A percentile compares a stretch with the other conserved stretches of the same genome.
phyloP scores from a whole-genome alignment of 2,888 invertebrate species.

The Scotopteryx bipunctaria region DNA sequence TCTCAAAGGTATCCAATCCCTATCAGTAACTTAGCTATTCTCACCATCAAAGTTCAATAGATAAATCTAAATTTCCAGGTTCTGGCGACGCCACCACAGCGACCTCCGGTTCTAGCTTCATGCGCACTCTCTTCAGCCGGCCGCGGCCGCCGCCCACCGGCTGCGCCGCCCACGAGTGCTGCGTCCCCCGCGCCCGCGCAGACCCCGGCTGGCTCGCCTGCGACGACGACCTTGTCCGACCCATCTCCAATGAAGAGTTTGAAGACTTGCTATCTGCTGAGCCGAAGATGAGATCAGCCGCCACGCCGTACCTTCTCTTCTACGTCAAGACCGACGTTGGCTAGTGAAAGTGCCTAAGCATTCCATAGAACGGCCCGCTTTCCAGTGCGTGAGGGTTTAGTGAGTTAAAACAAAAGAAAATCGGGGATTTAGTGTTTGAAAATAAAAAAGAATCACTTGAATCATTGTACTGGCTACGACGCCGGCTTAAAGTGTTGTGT shows the following conservation, averaged over 20 bases:
- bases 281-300: constrained; percentile 88
- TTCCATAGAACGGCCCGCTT: too few relatives aligned
- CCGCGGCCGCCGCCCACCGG: constrained; percentile 54
- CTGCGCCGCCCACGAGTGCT: constrained; percentile 82
- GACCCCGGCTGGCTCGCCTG: constrained; percentile 91
- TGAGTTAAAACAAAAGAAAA: too few relatives aligned
- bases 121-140: constrained; percentile 70
- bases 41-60: background rate
- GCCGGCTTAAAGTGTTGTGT: constrained; percentile 84
- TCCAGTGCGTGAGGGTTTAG: too few relatives aligned
- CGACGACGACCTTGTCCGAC: constrained; percentile 93
- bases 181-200: constrained; percentile 72
- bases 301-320: constrained; percentile 94
- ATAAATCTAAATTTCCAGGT: constrained; percentile 1
- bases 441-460: too few relatives aligned
- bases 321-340: constrained; percentile 86
- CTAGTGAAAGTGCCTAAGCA: constrained; percentile 46
- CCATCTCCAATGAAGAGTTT: constrained; percentile 90
- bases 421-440: too few relatives aligned
- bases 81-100: constrained; percentile 37
- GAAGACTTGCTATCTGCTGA: constrained; percentile 89
- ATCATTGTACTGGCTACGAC: constrained; percentile 74
- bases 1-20: too few relatives aligned
- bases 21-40: background rate
- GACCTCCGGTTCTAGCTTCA: constrained; percentile 61